Conservation (phyloP, 2,797 vertebrate genomes). For the Sphenopsis melanotis region DNA sequence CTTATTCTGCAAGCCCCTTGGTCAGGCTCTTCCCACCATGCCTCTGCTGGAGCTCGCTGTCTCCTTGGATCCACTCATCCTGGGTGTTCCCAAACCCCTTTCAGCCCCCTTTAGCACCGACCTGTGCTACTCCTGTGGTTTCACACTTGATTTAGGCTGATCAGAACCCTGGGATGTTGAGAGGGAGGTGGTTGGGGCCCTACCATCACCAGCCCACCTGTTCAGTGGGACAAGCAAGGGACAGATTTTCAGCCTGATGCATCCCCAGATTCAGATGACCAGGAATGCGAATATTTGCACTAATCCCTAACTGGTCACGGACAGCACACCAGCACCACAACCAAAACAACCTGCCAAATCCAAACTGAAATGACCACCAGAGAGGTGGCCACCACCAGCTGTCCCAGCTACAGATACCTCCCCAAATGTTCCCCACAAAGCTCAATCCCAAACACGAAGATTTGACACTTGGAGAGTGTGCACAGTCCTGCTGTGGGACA, state of each 20-base stretch:
- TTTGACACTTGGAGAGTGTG: neutral
- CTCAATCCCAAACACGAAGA: neutral
- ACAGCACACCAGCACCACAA: neutral
- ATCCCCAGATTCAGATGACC: rapidly evolving
- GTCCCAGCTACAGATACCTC: neutral
- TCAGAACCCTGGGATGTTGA: neutral
- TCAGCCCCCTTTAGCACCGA: rapidly evolving
- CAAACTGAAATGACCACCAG: neutral
- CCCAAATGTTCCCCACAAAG: neutral
- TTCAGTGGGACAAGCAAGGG: neutral
- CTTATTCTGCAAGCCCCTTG: neutral
- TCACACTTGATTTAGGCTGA: neutral
- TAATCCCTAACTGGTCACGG: rapidly evolving
- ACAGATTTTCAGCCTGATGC: neutral
- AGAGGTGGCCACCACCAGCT: neutral
- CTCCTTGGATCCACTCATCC: rapidly evolving
- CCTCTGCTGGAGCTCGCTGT: neutral
- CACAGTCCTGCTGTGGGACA: neutral
- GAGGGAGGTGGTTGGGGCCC: rapidly evolving
- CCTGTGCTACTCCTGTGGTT: neutral
- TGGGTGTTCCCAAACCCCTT: neutral
- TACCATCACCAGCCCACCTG: neutral
- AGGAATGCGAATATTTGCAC: rapidly evolving
- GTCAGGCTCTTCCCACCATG: rapidly evolving
- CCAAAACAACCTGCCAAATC: neutral